Conservation (phyloP, 2,888 invertebrate genomes). For the Cheilosia grossa region DNA sequence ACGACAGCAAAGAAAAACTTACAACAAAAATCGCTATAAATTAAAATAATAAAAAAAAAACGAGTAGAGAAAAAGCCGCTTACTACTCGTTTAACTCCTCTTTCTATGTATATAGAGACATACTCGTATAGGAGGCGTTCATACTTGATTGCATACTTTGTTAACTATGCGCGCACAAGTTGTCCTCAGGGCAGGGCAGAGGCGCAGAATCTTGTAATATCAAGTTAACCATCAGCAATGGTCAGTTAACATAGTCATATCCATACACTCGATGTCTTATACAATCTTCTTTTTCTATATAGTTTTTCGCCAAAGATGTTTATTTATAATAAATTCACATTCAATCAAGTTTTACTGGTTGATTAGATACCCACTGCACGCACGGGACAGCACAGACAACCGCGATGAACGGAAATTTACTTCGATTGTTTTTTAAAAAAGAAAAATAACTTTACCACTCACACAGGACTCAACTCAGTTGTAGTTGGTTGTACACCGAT, state of each 20-base stretch:
- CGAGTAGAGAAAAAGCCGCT: slow-evolving; percentile 57
- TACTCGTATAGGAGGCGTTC: background rate
- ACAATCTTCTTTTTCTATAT: slow-evolving; percentile 56
- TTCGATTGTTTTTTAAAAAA: slow-evolving; percentile 10
- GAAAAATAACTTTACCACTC: slow-evolving; percentile 31
- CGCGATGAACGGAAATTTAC: slow-evolving; percentile 36
- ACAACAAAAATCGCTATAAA: slow-evolving; percentile 41
- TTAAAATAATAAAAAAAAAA: slow-evolving; percentile 38
- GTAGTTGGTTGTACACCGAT: background rate
- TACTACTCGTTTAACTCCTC: slow-evolving; percentile 58
- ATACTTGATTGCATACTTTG: slow-evolving; percentile 8
- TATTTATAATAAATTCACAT: slow-evolving; percentile 59
- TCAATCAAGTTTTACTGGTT: slow-evolving; percentile 71
- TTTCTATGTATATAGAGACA: background rate
- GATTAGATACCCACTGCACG: slow-evolving; percentile 51
- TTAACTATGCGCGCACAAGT: slow-evolving; percentile 12
- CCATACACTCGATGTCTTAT: slow-evolving; percentile 56
- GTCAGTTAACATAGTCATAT: slow-evolving; percentile 69
- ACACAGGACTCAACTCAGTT: slow-evolving; percentile 10
- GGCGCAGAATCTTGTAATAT: slow-evolving; percentile 65
- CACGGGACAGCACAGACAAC: slow-evolving; percentile 12
- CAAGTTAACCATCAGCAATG: slow-evolving; percentile 60
- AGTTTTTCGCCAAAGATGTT: slow-evolving; percentile 26
- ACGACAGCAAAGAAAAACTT: slow-evolving; percentile 12
- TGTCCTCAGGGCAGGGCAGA: slow-evolving; percentile 62